Base-by-base conservation (phyloP, 2,797 vertebrate genomes). In the Brachymystax lenok region DNA sequence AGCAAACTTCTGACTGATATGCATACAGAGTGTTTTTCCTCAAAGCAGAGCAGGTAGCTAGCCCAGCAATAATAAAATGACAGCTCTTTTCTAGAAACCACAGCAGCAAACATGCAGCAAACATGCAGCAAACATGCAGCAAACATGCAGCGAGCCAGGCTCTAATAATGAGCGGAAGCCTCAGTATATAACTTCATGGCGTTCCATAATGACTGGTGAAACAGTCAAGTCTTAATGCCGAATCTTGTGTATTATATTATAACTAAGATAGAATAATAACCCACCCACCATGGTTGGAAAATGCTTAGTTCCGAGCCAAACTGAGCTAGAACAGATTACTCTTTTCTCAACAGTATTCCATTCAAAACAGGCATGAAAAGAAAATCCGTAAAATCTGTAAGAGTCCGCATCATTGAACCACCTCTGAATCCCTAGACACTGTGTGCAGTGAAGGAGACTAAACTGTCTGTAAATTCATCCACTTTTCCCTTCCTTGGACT, bases 231-330 rank as follows among this genome's bases (percentile, higher is more conserved):
- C 8, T 27, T 61, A 63, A 13, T 72, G 75, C 64, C 50, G 75
- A 79, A 79, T 75, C 69, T 35, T 69, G 24, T 33, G n/a, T 74
- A n/a, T 64, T 19, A 74, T 74, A 33, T 50, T 66, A 69, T 69
- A 73, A 56, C 13, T 33, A 14, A 19, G 35, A 21, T 17, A 17
- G 16, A 69, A 59, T 54, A 10, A 27, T 51, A 17, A 46, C 51
- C 54, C 13, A 51, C 59, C 19, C 33, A 33, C 33, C 33, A 33
- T 33, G 24, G 40, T 40, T 40, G 64, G n/a, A 61, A 52, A 74
- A 50, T 35, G 10, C 24, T 69, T 30, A 40, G n/a, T 74, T 67
- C 52, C 3, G 6, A n/a, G 3, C 59, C 52, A 72, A 30, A 19
- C 24, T 12, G 30, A 63, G 33, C 19, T 24, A n/a, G 35, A 14